Evolutionary conservation across 2,888 invertebrate genomes (phyloP).

Genomic region (Folsomia manolachei): DNA sequence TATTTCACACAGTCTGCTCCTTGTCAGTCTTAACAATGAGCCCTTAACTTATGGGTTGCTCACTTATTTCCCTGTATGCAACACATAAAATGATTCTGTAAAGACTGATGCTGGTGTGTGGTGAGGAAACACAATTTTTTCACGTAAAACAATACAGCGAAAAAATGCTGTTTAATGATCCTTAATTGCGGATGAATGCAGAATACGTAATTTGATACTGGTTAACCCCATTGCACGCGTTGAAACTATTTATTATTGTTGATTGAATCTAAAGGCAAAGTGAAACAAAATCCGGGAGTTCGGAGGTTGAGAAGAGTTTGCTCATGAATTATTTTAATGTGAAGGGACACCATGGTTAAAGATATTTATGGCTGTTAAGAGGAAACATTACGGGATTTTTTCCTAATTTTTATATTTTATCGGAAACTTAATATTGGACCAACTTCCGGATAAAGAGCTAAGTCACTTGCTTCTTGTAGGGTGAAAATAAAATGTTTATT

Average conservation of each 20-base stretch:
- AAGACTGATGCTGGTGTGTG: not conserved
- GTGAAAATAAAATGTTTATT: too few relatives aligned
- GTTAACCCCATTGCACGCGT: slow-evolving; percentile 18
- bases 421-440: not conserved
- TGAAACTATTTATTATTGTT: slow-evolving; percentile 13
- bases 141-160: slow-evolving; percentile 30
- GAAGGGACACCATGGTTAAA: not conserved
- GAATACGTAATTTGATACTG: slow-evolving; percentile 43
- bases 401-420: slow-evolving; percentile 5
- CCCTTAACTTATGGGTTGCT: not conserved
- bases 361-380: not conserved
- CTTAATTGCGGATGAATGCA: slow-evolving; percentile 30
- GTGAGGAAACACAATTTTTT: slow-evolving; percentile 37
- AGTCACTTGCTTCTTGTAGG: too few relatives aligned
- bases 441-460: not conserved
- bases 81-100: slow-evolving; percentile 6
- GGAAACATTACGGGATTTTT: slow-evolving; percentile 10
- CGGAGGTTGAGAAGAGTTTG: not conserved
- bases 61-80: slow-evolving; percentile 20
- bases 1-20: slow-evolving; percentile 22
- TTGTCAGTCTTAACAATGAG: not conserved
- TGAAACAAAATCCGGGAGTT: not conserved
- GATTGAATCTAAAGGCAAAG: not conserved
- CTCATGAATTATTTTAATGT: slow-evolving; percentile 7
- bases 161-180: slow-evolving; percentile 43